Evolutionary conservation across 2,797 vertebrate species (phyloP).

Genomic region (Nannoperca obscura): DNA sequence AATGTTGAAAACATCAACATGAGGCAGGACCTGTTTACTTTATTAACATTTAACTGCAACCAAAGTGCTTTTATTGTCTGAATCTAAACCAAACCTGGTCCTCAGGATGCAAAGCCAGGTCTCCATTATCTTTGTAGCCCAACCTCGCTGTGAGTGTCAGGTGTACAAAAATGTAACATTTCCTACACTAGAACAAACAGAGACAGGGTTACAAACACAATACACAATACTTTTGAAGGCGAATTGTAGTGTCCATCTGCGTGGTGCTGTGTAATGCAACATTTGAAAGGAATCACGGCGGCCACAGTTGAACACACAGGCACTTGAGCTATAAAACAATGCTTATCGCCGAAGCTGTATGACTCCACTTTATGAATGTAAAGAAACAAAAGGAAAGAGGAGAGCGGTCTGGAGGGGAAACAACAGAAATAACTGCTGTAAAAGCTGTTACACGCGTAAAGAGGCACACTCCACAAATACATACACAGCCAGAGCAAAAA

Average conservation of each 20-base stretch:
- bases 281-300: accelerated
- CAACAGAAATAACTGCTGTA: not conserved
- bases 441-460: not conserved
- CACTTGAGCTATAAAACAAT: not conserved
- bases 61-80: not conserved
- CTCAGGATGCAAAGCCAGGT: not conserved
- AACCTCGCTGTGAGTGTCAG: not conserved
- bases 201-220: not conserved
- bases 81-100: not conserved
- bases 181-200: not conserved
- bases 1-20: not conserved
- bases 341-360: not conserved
- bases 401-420: not conserved
- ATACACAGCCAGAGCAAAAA: not conserved
- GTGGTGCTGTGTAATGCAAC: not conserved
- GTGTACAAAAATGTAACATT: not conserved
- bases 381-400: not conserved
- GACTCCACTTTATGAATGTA: not conserved
- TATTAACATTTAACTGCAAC: not conserved
- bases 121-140: not conserved
- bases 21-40: too few relatives aligned
- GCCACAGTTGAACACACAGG: not conserved
- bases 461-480: not conserved
- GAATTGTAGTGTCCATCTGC: not conserved
- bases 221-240: not conserved